Conservation (phyloP, 1,140 invertebrate genomes). For the Stratiolaelaps scimitus region DNA sequence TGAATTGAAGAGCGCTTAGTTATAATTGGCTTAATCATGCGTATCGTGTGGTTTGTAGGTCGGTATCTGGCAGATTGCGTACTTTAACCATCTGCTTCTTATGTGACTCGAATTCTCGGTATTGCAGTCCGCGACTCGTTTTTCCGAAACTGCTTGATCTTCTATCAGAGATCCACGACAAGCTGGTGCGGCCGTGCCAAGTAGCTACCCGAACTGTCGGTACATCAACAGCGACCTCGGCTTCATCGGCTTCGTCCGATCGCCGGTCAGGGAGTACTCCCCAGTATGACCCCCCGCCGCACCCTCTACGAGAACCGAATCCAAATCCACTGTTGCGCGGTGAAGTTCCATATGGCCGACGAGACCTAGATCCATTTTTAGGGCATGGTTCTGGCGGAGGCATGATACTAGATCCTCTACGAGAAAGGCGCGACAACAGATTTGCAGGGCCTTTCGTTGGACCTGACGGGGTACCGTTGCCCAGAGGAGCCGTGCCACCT, state of each 20-base stretch:
- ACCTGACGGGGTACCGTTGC: constrained; percentile 13
- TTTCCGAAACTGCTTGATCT: constrained; percentile 1
- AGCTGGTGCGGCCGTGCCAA: constrained; percentile 3
- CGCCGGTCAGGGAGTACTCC: no score
- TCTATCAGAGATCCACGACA: background rate
- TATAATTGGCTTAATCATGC: no score
- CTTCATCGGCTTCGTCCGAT: no score
- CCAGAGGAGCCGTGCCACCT: constrained; percentile 4
- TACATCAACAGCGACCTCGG: background rate
- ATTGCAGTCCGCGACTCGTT: background rate
- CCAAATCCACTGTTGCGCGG: background rate
- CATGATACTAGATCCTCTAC: background rate
- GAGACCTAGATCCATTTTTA: constrained; percentile 16
- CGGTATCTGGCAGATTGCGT: no score
- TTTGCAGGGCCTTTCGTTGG: background rate
- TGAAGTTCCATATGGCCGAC: background rate
- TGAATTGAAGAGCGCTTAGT: no score
- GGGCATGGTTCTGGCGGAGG: background rate
- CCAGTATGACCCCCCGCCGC: no score
- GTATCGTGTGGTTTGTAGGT: no score
- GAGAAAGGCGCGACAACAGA: background rate
- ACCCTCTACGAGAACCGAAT: background rate
- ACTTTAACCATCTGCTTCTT: no score
- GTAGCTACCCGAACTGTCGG: background rate
- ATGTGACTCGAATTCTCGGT: no score